Evolutionary conservation across 2,113 vertebrate species (phyloP).

Genomic region (Stegostoma tigrinum): DNA sequence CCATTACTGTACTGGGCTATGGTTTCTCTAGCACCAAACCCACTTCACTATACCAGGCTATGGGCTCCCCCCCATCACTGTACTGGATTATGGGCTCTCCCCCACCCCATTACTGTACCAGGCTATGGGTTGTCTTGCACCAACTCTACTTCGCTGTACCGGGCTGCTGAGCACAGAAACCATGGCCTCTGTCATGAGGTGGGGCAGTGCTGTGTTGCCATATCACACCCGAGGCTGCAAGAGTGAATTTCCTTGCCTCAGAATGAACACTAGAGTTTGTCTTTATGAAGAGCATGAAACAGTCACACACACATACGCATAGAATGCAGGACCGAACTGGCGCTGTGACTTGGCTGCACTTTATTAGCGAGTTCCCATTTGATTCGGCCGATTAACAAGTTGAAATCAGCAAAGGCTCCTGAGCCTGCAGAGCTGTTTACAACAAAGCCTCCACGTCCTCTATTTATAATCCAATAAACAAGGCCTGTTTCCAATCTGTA

Average conservation of each 20-base stretch:
- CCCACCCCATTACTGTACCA: no score
- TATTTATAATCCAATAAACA: slow-evolving; percentile 27
- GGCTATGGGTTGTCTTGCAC: not conserved
- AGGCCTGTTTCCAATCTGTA: slow-evolving; percentile 33
- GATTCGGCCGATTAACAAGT: slow-evolving; percentile 2
- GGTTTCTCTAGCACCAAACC: no score
- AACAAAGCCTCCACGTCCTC: not conserved
- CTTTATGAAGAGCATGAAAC: not conserved
- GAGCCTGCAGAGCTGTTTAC: not conserved
- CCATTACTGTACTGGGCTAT: no score
- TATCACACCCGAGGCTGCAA: no score
- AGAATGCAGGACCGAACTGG: not conserved
- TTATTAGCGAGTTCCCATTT: not conserved
- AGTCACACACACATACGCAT: not conserved
- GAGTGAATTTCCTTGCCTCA: not conserved
- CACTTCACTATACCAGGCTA: no score
- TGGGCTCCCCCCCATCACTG: no score
- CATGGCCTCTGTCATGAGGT: not conserved
- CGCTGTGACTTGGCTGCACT: not conserved
- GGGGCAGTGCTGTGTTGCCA: not conserved
- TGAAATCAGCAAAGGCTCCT: not conserved
- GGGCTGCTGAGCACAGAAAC: not conserved
- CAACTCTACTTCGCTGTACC: not conserved
- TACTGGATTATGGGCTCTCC: no score
- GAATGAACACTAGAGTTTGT: not conserved